Evolutionary conservation across 1,140 invertebrate species (phyloP).

Genomic region (Penaeus vannamei): DNA sequence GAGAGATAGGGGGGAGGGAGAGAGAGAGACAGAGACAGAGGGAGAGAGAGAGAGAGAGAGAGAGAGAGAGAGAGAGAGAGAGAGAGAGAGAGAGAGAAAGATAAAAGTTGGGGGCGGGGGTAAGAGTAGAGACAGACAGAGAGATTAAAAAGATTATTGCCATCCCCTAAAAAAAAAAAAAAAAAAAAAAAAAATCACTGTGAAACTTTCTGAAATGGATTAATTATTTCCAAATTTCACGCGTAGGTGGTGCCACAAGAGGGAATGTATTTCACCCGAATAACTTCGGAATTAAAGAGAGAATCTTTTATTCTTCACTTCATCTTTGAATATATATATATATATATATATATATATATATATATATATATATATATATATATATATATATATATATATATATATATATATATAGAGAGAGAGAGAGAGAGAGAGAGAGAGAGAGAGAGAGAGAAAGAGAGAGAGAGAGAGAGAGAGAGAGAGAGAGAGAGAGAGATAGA

Average conservation of each 20-base stretch:
- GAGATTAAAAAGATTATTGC: not conserved
- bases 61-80: slow-evolving; percentile 23
- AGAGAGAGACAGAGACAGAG: slow-evolving; percentile 13
- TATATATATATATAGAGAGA: not conserved
- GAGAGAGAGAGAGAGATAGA: too few species aligned
- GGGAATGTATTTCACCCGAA: not conserved
- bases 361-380: not conserved
- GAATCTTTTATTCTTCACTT: not conserved
- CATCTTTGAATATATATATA: slow-evolving; percentile 3
- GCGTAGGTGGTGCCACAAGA: not conserved
- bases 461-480: too few species aligned
- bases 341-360: slow-evolving; percentile 25
- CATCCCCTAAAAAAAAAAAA: not conserved
- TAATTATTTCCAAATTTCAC: not conserved
- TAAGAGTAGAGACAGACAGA: not conserved
- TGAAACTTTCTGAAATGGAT: not conserved
- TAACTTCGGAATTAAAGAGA: not conserved
- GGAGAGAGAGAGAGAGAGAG: slow-evolving; percentile 27
- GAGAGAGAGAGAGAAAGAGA: too few species aligned
- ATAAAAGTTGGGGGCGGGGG: not conserved
- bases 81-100: slow-evolving; percentile 18
- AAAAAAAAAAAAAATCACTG: not conserved
- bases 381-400: not conserved
- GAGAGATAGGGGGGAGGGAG: not conserved
- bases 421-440: too few species aligned